Evolutionary conservation across 2,888 invertebrate species (phyloP).

Genomic region (Aelia acuminata): DNA sequence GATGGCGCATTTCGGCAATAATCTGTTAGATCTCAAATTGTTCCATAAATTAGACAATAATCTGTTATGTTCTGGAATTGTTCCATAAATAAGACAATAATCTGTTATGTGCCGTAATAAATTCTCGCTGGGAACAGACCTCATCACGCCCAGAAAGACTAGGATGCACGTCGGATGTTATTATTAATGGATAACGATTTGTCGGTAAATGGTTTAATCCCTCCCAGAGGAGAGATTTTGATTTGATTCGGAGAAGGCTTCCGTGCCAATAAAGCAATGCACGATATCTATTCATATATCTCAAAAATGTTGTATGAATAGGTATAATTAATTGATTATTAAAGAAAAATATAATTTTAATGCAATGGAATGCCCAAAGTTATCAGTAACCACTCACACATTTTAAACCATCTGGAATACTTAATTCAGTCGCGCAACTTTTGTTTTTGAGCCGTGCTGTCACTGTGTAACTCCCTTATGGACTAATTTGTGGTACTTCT

Average conservation of each 20-base stretch:
- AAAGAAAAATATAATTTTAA: no score
- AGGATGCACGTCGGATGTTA: neutral
- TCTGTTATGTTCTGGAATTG: constrained; percentile 31
- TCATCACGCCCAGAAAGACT: constrained; percentile 33
- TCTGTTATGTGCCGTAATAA: neutral
- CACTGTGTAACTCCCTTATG: no score
- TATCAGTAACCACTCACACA: no score
- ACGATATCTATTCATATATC: neutral
- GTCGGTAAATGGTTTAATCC: constrained; percentile 13
- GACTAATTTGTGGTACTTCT: no score
- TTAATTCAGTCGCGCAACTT: no score
- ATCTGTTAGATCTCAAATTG: constrained; percentile 33
- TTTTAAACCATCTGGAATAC: no score
- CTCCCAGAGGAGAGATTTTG: neutral
- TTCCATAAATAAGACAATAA: constrained; percentile 32
- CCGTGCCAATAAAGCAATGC: neutral
- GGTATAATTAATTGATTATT: no score
- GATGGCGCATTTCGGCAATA: constrained; percentile 39
- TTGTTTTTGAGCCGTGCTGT: no score
- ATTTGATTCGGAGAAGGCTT: neutral
- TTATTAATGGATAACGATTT: neutral
- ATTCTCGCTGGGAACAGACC: constrained; percentile 9
- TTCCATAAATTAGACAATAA: constrained; percentile 41
- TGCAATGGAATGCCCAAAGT: no score
- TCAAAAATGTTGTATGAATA: neutral